These are phyloP conservation scores for Phallusia fumigata DNA, from an alignment of 23 tunicate species.

Conservation along the genomic window DNA sequence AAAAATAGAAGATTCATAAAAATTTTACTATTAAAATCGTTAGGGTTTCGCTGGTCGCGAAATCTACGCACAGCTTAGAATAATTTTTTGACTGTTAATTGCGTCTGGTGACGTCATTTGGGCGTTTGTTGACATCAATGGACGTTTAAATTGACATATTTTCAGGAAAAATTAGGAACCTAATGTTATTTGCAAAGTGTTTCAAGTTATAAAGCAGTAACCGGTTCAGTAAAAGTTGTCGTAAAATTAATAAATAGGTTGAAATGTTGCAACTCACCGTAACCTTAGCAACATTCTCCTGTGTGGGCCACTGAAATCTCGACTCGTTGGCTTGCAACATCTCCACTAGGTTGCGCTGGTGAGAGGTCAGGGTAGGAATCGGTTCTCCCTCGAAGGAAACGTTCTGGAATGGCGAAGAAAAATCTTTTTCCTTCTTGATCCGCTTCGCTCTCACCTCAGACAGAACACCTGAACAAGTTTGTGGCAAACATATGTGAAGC, in stretches of 20 bases:
- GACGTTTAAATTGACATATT: no score
- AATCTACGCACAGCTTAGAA: no score
- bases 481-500: no score
- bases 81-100: no score
- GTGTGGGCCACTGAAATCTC: constrained; percentile 95
- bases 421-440: constrained; percentile 46
- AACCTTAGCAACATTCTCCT: constrained; percentile 81
- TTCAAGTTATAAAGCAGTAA: no score
- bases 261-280: constrained; percentile 41
- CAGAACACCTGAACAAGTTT: constrained; percentile 35
- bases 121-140: no score
- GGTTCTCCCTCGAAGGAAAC: constrained; percentile 37
- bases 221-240: no score
- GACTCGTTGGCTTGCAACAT: constrained; percentile 82
- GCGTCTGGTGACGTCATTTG: no score
- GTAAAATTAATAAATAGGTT: neutral
- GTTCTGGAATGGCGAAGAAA: constrained; percentile 21
- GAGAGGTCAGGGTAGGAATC: constrained; percentile 65
- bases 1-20: no score
- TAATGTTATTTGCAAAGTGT: neutral
- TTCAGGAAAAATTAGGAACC: neutral
- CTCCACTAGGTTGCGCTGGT: constrained; percentile 79
- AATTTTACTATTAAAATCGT: no score
- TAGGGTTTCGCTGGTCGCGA: no score
- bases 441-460: constrained; percentile 63